Conservation (phyloP, 2,888 invertebrate species). For the Chloromyia formosa region DNA sequence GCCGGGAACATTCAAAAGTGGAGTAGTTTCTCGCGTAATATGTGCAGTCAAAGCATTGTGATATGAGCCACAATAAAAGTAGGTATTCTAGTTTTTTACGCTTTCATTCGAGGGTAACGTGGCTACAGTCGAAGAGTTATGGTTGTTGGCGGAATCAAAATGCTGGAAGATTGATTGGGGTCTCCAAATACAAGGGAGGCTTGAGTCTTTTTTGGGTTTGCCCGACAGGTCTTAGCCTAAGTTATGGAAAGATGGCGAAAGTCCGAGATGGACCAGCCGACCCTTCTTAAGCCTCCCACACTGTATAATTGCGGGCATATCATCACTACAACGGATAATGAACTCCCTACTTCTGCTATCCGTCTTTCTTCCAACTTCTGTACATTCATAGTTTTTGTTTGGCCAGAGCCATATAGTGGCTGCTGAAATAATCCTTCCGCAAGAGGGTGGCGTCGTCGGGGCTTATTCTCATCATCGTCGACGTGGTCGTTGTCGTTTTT, state of each 20-base stretch:
- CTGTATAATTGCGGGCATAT: background rate
- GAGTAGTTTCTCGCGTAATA: conserved; percentile 33
- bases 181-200: no score
- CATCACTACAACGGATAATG: conserved; percentile 21
- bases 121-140: no score
- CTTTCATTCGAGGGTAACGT: background rate
- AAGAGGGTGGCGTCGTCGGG: no score
- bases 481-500: conserved; percentile 11
- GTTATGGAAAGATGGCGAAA: no score
- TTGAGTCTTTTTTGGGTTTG: no score
- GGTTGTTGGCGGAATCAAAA: no score
- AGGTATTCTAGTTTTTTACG: background rate
- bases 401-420: background rate
- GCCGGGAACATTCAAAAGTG: background rate
- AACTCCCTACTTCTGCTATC: conserved; percentile 8
- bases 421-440: background rate
- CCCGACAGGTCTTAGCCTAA: no score
- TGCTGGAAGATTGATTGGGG: no score
- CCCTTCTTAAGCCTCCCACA: background rate
- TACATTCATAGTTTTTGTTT: conserved; percentile 5
- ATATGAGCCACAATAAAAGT: conserved; percentile 23
- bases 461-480: background rate
- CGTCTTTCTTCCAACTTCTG: background rate
- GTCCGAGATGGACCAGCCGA: no score
- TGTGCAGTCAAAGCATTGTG: conserved; percentile 34